Base-by-base conservation (phyloP, 1,140 invertebrate species). In the Listronotus bonariensis region DNA sequence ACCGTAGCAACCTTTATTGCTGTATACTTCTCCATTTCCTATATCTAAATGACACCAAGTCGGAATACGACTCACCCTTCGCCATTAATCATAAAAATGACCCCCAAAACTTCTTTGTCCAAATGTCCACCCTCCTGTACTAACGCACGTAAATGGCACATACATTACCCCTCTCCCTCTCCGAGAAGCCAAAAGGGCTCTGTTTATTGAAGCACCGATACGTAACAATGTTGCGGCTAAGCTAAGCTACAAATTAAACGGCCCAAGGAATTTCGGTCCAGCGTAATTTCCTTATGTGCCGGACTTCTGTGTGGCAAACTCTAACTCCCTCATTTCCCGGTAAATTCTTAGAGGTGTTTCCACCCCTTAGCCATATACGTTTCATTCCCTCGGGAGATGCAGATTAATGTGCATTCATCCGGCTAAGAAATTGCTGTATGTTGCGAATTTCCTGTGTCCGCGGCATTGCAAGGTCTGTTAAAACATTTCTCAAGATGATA, bases 381-480 rank as follows among this genome's bases (percentile, higher is more conserved):
- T 65, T 60, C 67, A 66, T 42, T 41, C 53, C 56, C 31, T 45
- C 49, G 41, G 43, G 59, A 72, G 72, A 77, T 77, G 76, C 76
- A 77, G 76, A 77, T 77, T 77, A 77, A 77, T 77, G 76, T 77
- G 73, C 74, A 75, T 75, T 75, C 74, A 73, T 74, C 76, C 73
- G 74, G 68, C 60, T 70, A 77, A 77, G 76, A 77, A 76, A 76
- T 71, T 72, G 69, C 71, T 71, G 71, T 67, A 45, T 64, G 42
- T 55, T 64, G 61, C 53, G 52, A 55, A 56, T 64, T 64, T 64
- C 68, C 58, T 63, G 51, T 48, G 53, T 51, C 62, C 53, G 40
- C 42, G 60, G 46, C 56, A 68, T 67, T 59, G 65, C 65, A 68
- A 48, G 61, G 57, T 42, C 69, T 66, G 70, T 70, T 72, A 73